These are phyloP conservation scores for Heliocidaris erythrogramma DNA, from an alignment of 35 echinoderm and acorn worm genomes.

Conservation along the genomic window DNA sequence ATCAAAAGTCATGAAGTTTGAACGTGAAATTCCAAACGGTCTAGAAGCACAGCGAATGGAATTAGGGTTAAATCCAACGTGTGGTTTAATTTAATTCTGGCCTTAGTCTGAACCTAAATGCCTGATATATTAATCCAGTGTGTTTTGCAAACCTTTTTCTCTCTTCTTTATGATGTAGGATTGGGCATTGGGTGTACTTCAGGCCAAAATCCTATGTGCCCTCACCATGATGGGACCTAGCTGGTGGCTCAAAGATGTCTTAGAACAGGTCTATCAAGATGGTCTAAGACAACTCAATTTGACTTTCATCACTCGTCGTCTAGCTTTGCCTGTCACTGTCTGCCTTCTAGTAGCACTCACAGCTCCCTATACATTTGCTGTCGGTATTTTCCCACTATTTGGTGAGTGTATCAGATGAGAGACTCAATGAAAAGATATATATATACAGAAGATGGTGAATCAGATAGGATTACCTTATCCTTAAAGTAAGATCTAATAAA, in stretches of 20 bases:
- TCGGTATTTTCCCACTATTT: constrained; percentile 80
- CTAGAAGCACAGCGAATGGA: too few species aligned
- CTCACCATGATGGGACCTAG: constrained; percentile 99
- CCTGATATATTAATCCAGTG: too few species aligned
- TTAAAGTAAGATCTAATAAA: too few species aligned
- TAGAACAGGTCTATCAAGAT: constrained; percentile 96
- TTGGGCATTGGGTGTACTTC: constrained; percentile 95
- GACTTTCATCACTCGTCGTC: constrained; percentile 68
- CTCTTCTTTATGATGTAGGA: constrained; percentile 52
- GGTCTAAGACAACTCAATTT: constrained; percentile 95
- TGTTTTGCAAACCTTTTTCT: too few species aligned
- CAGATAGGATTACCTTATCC: too few species aligned
- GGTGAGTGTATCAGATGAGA: constrained; percentile 63
- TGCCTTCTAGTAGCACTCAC: constrained; percentile 81
- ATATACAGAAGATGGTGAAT: neutral
- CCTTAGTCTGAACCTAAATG: too few species aligned
- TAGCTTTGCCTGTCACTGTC: constrained; percentile 80
- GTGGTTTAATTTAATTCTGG: too few species aligned
- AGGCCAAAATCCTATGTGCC: constrained; percentile 97
- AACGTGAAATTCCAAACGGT: too few species aligned
- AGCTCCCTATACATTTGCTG: constrained; percentile 75
- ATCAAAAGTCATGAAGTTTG: too few species aligned
- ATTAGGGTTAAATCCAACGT: too few species aligned
- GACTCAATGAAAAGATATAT: neutral
- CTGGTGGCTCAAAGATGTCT: constrained; percentile 95